A percentile compares a stretch with the other conserved stretches of the same genome.
phyloP scores from a whole-genome alignment of 92 coral and sea anemone species.

The Porites evermanni region DNA sequence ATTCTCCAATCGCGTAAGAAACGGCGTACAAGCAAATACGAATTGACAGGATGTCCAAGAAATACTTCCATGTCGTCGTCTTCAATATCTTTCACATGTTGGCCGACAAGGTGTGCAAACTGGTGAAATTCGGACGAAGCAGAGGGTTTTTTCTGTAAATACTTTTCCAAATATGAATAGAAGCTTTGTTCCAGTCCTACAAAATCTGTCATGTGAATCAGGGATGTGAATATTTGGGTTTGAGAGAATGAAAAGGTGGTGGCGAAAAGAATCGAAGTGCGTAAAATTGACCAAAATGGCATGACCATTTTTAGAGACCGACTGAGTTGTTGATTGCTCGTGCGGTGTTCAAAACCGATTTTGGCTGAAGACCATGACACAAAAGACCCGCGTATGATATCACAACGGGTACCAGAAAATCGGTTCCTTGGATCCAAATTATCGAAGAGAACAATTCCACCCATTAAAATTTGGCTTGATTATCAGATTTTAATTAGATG shows the following conservation, averaged over 20 bases:
- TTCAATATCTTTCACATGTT: constrained; percentile 12
- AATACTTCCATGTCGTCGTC: constrained; percentile 72
- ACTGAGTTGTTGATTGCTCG: not conserved
- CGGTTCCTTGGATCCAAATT: not conserved
- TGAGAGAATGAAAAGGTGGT: constrained; percentile 9
- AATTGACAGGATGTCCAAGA: constrained; percentile 93
- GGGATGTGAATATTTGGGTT: constrained; percentile 56
- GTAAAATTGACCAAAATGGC: not conserved
- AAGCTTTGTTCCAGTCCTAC: constrained; percentile 52
- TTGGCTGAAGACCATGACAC: not conserved
- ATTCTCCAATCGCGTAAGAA: constrained; percentile 79
- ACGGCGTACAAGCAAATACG: constrained; percentile 80
- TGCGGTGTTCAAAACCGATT: not conserved
- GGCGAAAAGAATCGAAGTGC: not conserved
- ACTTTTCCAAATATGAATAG: constrained; percentile 28
- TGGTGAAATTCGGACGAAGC: constrained; percentile 29
- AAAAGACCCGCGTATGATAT: not conserved
- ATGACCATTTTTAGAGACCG: constrained; percentile 13
- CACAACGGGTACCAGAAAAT: constrained; percentile 21
- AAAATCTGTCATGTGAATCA: constrained; percentile 70
- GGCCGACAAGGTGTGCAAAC: constrained; percentile 44
- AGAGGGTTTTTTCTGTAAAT: constrained; percentile 25
- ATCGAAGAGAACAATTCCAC: not conserved
- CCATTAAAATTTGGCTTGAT: too few relatives aligned
- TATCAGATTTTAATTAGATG: too few relatives aligned